Evolutionary conservation across 2,888 invertebrate genomes (phyloP).

Genomic region (Thereva unica): DNA sequence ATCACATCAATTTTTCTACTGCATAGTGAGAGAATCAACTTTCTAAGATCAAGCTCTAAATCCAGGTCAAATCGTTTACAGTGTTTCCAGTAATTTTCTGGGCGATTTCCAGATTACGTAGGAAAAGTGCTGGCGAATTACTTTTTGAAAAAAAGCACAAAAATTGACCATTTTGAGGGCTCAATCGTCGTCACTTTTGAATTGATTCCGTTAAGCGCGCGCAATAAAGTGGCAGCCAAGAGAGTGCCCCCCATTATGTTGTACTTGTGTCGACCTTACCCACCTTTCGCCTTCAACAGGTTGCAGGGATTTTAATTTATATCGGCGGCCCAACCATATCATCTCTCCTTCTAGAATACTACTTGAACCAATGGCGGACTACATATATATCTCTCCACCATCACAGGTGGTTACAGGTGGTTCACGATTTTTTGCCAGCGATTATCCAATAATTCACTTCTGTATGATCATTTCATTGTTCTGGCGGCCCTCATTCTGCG

Average conservation of each 20-base stretch:
- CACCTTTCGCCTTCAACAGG: constrained; percentile 36
- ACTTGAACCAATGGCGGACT: neutral
- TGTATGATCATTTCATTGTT: constrained; percentile 41
- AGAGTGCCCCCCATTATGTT: constrained; percentile 37
- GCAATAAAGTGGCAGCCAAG: constrained; percentile 18
- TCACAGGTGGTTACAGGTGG: constrained; percentile 34
- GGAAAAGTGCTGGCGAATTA: too few relatives aligned
- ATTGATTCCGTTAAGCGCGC: constrained; percentile 14
- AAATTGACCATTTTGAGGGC: neutral
- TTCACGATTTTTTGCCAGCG: constrained; percentile 35
- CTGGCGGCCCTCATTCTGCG: constrained; percentile 7
- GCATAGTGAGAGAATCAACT: too few relatives aligned
- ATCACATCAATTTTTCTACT: too few relatives aligned
- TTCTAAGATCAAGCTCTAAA: too few relatives aligned
- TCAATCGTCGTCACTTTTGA: constrained; percentile 23
- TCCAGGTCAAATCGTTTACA: too few relatives aligned
- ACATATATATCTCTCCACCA: constrained; percentile 14
- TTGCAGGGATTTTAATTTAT: constrained; percentile 31
- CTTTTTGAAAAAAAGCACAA: too few relatives aligned
- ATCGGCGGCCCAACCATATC: neutral
- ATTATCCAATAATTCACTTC: constrained; percentile 42
- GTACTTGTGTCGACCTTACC: constrained; percentile 38
- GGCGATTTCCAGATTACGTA: too few relatives aligned
- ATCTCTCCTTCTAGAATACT: constrained; percentile 4
- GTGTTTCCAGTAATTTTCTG: too few relatives aligned